Evolutionary conservation across 2,113 vertebrate genomes (phyloP), one percentile per base, ranked within the genome.

Genomic region (Phylloscopus trochiloides): DNA sequence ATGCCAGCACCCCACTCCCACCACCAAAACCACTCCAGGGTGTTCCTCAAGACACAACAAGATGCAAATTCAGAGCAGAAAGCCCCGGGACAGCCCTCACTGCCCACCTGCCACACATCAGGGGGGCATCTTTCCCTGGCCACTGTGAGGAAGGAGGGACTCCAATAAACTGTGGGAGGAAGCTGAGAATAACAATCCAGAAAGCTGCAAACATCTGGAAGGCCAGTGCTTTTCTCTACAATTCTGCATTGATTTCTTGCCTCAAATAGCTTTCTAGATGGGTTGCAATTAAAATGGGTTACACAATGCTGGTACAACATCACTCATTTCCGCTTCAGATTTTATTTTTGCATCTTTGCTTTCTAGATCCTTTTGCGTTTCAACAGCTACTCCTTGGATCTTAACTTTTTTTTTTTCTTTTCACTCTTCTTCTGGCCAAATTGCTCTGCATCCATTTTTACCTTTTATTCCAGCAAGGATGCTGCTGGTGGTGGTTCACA

Each of bases 231-330:
- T 72, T 57, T 67, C 85, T 93, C 86, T 29, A 80, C 75, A 93
- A n/a, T 93, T 82, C 67, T 66, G 78, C 83, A 85, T 3, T 94
- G 88, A 95, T 92, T 95, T 83, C 89, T 95, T 71, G 86, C 91
- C 91, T 95, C 93, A 92, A 95, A 97, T 90, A 97, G 93, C 78
- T 85, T 93, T 95, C 79, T 94, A 43, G 91, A 86, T 81, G 90
- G 86, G 55, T 54, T 82, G 95, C 90, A 96, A 90, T 92, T 91
- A 82, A 57, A 96, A 74, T 40, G 68, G 94, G 90, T 94, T 94
- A 92, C 7, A 86, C 89, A 66, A 62, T 70, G 84, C 75, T 83
- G 73, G 62, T 55, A 42, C 82, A 90, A 81, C 3, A 22, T 73
- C 84, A 36, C 62, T 89, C 68, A 16, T 70, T 94, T 94, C 95